Evolutionary conservation across 2,797 vertebrate genomes (phyloP).

Genomic region (Heteromormyrus szaboi): DNA sequence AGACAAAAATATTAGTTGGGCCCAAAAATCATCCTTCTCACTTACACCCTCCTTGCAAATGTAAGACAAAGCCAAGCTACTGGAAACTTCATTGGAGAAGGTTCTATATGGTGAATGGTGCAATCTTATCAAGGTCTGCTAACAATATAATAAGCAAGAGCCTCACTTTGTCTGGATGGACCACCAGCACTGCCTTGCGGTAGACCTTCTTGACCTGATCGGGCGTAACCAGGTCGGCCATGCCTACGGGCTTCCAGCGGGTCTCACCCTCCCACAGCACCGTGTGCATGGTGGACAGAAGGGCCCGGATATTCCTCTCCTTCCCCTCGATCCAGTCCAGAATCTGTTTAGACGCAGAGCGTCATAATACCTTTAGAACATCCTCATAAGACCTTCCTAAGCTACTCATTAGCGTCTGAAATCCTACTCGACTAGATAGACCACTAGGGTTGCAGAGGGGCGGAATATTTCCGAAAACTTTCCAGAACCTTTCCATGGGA

Average conservation of each 20-base stretch:
- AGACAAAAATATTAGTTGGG: not conserved
- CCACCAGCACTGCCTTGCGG: conserved; percentile 87
- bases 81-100: not conserved
- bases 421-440: not conserved
- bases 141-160: not conserved
- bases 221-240: conserved; percentile 95
- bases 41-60: not conserved
- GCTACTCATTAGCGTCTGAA: not conserved
- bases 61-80: not conserved
- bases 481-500: not conserved
- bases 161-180: conserved; percentile 95
- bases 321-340: conserved; percentile 99
- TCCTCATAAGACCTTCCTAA: not conserved
- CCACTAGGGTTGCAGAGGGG: not conserved
- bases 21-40: not conserved
- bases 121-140: not conserved
- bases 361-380: not conserved
- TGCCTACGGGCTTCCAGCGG: conserved; percentile 89
- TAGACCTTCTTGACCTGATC: conserved; percentile 98
- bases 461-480: too few species aligned
- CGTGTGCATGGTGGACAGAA: conserved; percentile 96
- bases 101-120: too few species aligned
- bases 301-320: conserved; percentile 91
- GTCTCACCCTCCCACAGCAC: conserved; percentile 96
- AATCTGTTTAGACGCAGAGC: conserved; percentile 60